Evolutionary conservation across 30 jellyfish, hydroid and myxozoan genomes (phyloP).

Genomic region (Chironex yamaguchii): DNA sequence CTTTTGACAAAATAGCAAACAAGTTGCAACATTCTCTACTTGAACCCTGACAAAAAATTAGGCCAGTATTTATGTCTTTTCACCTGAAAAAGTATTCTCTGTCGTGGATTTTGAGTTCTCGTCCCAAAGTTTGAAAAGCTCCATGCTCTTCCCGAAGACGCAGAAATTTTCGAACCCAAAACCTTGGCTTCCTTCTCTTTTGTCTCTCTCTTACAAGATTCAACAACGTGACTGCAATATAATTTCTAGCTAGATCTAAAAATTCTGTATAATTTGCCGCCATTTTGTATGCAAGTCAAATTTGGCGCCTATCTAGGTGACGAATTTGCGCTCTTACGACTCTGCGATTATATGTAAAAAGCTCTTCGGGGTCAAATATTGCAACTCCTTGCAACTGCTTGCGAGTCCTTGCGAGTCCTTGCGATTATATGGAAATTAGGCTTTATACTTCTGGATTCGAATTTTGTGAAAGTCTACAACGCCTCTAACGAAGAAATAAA

Average conservation of each 20-base stretch:
- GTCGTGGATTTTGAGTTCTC: constrained; percentile 33
- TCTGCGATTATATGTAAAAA: too few relatives aligned
- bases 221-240: background rate
- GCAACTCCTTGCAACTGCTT: background rate
- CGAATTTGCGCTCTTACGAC: too few relatives aligned
- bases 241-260: background rate
- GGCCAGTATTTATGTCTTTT: constrained; percentile 2
- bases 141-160: constrained; percentile 32
- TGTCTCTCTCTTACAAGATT: constrained; percentile 12
- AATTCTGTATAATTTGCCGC: constrained; percentile 28
- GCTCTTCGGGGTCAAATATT: too few relatives aligned
- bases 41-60: background rate
- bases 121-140: constrained; percentile 35
- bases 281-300: constrained; percentile 20
- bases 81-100: constrained; percentile 56
- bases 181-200: constrained; percentile 26
- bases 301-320: constrained; percentile 35
- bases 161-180: constrained; percentile 37
- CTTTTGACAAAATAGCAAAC: too few relatives aligned
- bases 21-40: constrained; percentile 24
- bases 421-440: constrained; percentile 27
- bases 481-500: too few relatives aligned
- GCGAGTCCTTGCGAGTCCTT: background rate
- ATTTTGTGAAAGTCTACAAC: too few relatives aligned
- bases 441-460: background rate